Percentiles rank a stretch among this genome's conserved stretches.
Conservation (phyloP, 2,797 vertebrate species). For the Notolabrus celidotus region DNA sequence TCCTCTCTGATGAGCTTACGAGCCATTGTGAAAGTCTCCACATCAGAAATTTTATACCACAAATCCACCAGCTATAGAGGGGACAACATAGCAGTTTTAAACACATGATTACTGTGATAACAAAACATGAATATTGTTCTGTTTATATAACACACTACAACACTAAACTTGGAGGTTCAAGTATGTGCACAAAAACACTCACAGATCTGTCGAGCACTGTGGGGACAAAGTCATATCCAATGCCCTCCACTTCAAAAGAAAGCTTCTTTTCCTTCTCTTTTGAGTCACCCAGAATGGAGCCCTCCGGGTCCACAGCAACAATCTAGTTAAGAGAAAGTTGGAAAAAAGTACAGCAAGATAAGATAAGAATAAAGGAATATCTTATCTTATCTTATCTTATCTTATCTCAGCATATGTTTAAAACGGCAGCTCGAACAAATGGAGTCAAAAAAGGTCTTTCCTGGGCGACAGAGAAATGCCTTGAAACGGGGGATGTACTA, state of each 20-base stretch:
- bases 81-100: no score
- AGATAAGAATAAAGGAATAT: no score
- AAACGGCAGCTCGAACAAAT: no score
- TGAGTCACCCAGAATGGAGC: constrained; percentile 88
- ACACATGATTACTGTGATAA: no score
- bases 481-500: no score
- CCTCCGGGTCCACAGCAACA: constrained; percentile 91
- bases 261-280: constrained; percentile 82
- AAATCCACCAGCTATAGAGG: constrained; percentile 86
- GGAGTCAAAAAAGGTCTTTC: no score
- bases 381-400: no score
- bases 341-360: no score
- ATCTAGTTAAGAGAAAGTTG: no score
- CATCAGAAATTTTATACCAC: constrained; percentile 90
- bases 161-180: not conserved
- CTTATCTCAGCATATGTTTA: no score
- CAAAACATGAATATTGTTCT: not conserved
- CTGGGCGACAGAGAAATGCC: no score
- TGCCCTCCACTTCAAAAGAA: constrained; percentile 72
- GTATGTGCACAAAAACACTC: constrained; percentile 15
- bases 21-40: constrained; percentile 87
- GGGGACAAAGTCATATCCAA: constrained; percentile 93
- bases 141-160: no score
- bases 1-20: constrained; percentile 91
- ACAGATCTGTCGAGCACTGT: constrained; percentile 82